Base-by-base conservation (phyloP, 2,888 invertebrate genomes). In the Pollenia angustigena region DNA sequence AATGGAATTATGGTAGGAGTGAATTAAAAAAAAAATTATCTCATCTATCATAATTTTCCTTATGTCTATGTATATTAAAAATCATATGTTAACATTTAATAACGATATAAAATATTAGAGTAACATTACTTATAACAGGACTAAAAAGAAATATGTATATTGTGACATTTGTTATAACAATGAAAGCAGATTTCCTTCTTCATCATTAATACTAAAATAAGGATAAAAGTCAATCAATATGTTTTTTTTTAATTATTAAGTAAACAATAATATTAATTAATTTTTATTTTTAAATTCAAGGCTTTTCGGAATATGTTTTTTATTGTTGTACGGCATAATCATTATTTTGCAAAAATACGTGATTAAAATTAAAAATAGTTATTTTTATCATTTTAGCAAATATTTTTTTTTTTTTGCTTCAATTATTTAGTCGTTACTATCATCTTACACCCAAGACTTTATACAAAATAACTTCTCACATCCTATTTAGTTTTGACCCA, bases 281-380 rank as follows among this genome's bases (percentile, higher is more conserved):
- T 32, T 32, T 32, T 56, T 23, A 56, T 32, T 9, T n/a, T 74
- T 44, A 12, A 11, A 8, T 18, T 60, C 58, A 60, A 74, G 46
- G 32, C 48, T 60, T 9, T 18, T 42, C 7, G 2, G 62, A 42
- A 42, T 52, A 40, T 62, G 18, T 52, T 23, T 52, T 50, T 18
- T 40, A 42, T 50, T 60, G 48, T 60, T 74, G n/a, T n/a, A n/a
- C n/a, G n/a, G n/a, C n/a, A n/a, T n/a, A n/a, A n/a, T n/a, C n/a
- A n/a, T n/a, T n/a, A n/a, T n/a, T n/a, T 80, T 71, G 50, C 16
- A 42, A 40, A 40, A 48, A 79, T 69, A 79, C 79, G 79, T 79
- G 79, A 58, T 50, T 68, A 46, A 69, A 79, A 48, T 69, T 58
- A 42, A n/a, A 68, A 60, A 58, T 79, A 68, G 40, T 78, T 68